Evolutionary conservation across 2,113 vertebrate species (phyloP).

Genomic region (Capricornis sumatraensis): DNA sequence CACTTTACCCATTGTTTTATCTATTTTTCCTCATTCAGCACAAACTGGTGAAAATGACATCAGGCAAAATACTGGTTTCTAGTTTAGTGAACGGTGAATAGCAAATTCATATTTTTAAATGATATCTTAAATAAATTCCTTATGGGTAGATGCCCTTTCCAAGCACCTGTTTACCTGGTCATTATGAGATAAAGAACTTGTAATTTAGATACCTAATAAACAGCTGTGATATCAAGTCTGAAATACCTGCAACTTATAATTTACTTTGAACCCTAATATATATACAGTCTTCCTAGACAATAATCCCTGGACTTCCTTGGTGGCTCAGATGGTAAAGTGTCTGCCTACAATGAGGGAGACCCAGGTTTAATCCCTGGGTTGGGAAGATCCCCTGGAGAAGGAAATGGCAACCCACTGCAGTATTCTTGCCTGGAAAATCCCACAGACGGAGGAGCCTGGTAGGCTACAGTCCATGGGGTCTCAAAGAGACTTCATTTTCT

Average conservation of each 20-base stretch:
- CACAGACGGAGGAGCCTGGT: background rate
- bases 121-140: background rate
- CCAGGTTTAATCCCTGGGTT: background rate
- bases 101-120: background rate
- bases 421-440: background rate
- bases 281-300: background rate
- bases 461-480: background rate
- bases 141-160: background rate
- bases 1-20: background rate
- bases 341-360: background rate
- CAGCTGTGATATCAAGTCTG: background rate
- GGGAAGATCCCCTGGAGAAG: background rate
- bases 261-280: background rate
- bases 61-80: background rate
- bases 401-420: background rate
- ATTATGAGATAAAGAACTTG: background rate
- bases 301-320: background rate
- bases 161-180: background rate
- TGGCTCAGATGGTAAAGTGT: background rate
- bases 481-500: background rate
- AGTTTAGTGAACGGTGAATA: slow-evolving; percentile 3
- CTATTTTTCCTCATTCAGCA: background rate
- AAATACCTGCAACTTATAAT: background rate
- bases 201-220: background rate
- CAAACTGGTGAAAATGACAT: slow-evolving; percentile 13